Evolutionary conservation across 2,113 vertebrate species (phyloP).

Genomic region (Tragelaphus buxtoni): DNA sequence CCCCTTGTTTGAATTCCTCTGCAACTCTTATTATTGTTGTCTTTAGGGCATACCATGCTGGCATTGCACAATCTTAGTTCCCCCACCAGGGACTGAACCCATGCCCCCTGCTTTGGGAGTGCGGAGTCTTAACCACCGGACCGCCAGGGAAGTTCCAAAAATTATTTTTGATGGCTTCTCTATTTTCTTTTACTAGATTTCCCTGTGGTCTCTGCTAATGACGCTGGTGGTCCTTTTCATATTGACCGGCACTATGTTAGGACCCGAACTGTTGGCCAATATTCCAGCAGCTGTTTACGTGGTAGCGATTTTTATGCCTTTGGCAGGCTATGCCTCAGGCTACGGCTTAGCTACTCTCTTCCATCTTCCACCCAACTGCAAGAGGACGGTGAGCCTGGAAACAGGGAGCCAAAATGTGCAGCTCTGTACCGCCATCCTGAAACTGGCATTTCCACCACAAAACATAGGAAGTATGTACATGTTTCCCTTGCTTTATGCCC

Average conservation of each 20-base stretch:
- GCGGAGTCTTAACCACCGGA: not conserved
- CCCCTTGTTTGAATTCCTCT: not conserved
- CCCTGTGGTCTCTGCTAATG: conserved; percentile 94
- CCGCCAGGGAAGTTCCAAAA: not conserved
- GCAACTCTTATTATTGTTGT: not conserved
- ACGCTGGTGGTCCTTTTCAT: conserved; percentile 95
- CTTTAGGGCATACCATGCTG: not conserved
- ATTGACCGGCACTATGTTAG: conserved; percentile 94
- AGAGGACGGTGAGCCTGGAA: conserved; percentile 93
- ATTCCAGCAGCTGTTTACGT: conserved; percentile 92
- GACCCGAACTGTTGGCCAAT: conserved; percentile 90
- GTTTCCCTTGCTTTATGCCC: conserved; percentile 96
- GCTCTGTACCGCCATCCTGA: conserved; percentile 96
- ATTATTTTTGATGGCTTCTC: not conserved
- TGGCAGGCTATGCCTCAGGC: conserved; percentile 90
- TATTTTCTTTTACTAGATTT: conserved; percentile 83
- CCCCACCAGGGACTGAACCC: not conserved
- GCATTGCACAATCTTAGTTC: not conserved
- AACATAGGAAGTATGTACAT: conserved; percentile 96
- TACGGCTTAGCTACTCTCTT: conserved; percentile 92
- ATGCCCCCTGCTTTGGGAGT: not conserved
- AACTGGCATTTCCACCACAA: conserved; percentile 93
- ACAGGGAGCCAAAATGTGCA: conserved; percentile 98
- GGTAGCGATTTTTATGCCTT: conserved; percentile 93
- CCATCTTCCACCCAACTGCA: conserved; percentile 89